phyloP scores from a whole-genome alignment of 2,797 vertebrate genomes.

The Tenualosa ilisha region DNA sequence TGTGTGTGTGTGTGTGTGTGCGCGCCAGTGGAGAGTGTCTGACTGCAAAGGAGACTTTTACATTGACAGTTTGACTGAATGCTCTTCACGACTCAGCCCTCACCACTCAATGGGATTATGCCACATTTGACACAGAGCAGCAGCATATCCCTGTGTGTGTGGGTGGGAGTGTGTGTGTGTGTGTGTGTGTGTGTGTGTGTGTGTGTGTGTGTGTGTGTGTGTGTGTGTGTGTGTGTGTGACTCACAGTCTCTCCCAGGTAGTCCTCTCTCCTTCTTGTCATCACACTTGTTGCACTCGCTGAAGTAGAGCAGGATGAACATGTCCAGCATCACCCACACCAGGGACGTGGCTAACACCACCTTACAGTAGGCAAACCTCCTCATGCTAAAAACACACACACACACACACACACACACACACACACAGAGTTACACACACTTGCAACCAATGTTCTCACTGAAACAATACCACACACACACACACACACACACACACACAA shows the following conservation, averaged over 20 bases:
- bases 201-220: background rate
- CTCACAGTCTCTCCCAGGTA: conserved; percentile 90
- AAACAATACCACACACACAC: background rate
- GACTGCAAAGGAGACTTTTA: background rate
- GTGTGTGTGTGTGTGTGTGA: conserved; percentile 28
- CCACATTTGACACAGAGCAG: conserved; percentile 4
- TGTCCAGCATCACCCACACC: conserved; percentile 94
- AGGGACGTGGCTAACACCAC: conserved; percentile 96
- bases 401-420: too few species aligned
- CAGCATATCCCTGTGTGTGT: background rate
- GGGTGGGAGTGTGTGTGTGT: background rate
- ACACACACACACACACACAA: conserved; percentile 25
- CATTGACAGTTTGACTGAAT: background rate
- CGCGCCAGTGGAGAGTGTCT: background rate
- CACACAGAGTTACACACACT: too few species aligned
- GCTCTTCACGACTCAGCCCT: background rate
- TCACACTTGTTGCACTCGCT: conserved; percentile 97
- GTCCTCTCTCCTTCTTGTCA: conserved; percentile 87
- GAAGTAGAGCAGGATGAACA: conserved; percentile 92
- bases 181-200: background rate
- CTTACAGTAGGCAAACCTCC: conserved; percentile 93
- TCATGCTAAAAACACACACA: conserved; percentile 69
- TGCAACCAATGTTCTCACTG: background rate
- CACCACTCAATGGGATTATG: background rate
- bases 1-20: background rate